Evolutionary conservation across 2,888 invertebrate species (phyloP).

Genomic region (Callimorpha dominula): DNA sequence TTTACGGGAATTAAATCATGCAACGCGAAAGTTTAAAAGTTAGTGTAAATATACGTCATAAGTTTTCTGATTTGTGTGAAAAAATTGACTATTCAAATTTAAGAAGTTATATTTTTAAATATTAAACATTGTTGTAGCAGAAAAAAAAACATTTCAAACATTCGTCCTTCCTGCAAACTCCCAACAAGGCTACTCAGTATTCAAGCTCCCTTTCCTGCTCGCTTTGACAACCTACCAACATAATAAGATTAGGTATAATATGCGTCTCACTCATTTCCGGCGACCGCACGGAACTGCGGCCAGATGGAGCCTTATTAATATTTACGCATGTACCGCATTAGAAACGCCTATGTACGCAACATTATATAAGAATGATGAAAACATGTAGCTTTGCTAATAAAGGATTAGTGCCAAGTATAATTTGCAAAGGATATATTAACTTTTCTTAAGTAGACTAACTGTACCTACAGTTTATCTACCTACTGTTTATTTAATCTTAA

Average conservation of each 20-base stretch:
- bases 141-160: too few relatives aligned
- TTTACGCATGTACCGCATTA: slow-evolving; percentile 32
- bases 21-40: too few relatives aligned
- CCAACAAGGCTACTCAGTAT: slow-evolving; percentile 14
- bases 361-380: slow-evolving; percentile 27
- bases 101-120: too few relatives aligned
- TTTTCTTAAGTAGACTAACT: too few relatives aligned
- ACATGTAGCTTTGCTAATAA: slow-evolving; percentile 15
- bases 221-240: slow-evolving; percentile 19
- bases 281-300: slow-evolving; percentile 25
- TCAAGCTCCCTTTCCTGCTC: slow-evolving; percentile 15
- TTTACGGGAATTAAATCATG: too few relatives aligned
- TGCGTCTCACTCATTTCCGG: slow-evolving; percentile 32
- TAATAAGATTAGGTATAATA: slow-evolving; percentile 34
- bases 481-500: too few relatives aligned
- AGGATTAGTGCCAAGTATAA: not conserved
- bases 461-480: too few relatives aligned
- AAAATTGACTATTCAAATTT: too few relatives aligned
- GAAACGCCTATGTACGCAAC: slow-evolving; percentile 10
- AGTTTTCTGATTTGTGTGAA: too few relatives aligned
- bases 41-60: too few relatives aligned
- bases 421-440: not conserved
- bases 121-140: too few relatives aligned
- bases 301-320: slow-evolving; percentile 43
- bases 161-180: slow-evolving; percentile 7